Evolutionary conservation across 2,113 vertebrate genomes (phyloP), one percentile per base, ranked within the genome.

Genomic region (Pimephales promelas): DNA sequence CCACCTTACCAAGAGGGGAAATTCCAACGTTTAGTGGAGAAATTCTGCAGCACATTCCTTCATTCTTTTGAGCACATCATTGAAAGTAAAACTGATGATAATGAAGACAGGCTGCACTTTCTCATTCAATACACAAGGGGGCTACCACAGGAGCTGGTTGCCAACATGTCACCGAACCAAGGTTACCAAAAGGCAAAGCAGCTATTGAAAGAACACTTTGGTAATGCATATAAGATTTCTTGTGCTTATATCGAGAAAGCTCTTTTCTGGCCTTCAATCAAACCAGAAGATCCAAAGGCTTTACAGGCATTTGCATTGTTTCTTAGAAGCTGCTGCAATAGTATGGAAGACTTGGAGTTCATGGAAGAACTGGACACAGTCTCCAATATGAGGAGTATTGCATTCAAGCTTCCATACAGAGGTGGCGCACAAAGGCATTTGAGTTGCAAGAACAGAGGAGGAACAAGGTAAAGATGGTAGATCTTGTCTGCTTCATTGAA

Each of bases 231-330:
- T 68, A 66, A 16, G 26, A 74, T 74, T 20, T 74, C 70, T 18
- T 59, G 36, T 75, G 70, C 54, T 34, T 71, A 84, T 24, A 80
- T 80, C 1, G 52, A 85, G 49, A 80, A 85, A 31, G 24, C 52
- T 5, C 26, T 85, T 6, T 36, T 6, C 2, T 84, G 83, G 76
- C 83, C 83, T 36, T 40, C 31, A 18, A 59, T 84, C 5, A 84
- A 84, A 84, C 11, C 61, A 57, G 83, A 84, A 43, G 75, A 84
- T 49, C 5, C 47, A 45, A 80, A 80, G 2, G 61, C 77, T 31
- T 84, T 84, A 40, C 49, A 71, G 18, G 62, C n/a, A 10, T 82
- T 72, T 40, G 31, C 81, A 18, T 59, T 83, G 20, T 61, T 71
- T 83, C 28, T 74, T 24, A 74, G 66, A 43, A 72, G 66, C 26